These are phyloP conservation scores for Lycaena phlaeas DNA, from an alignment of 2,888 invertebrate species.

Conservation along the genomic window DNA sequence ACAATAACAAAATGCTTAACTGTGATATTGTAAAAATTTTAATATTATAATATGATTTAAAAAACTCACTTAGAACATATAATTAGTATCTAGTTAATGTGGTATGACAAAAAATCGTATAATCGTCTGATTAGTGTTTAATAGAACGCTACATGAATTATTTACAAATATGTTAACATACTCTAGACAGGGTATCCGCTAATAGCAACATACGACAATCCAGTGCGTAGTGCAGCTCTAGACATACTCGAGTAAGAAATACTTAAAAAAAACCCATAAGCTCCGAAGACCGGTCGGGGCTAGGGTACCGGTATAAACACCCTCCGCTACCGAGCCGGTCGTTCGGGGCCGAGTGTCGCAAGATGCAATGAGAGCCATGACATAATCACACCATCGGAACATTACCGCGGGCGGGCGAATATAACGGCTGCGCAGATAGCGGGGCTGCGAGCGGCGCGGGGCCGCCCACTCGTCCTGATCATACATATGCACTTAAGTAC, in stretches of 20 bases:
- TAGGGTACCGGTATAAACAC: too few species aligned
- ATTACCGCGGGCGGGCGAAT: constrained; percentile 67
- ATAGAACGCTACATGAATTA: constrained; percentile 9
- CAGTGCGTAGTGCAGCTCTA: constrained; percentile 3
- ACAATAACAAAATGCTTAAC: constrained; percentile 23
- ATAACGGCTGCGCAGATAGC: constrained; percentile 64
- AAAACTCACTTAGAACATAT: constrained; percentile 9
- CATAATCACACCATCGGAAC: constrained; percentile 64
- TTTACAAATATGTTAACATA: constrained; percentile 9
- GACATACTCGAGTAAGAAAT: too few species aligned
- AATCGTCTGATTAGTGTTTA: constrained; percentile 9
- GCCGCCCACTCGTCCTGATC: constrained; percentile 43
- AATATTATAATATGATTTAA: neutral
- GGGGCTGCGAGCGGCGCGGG: constrained; percentile 40
- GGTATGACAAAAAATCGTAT: constrained; percentile 6
- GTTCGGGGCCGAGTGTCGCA: neutral
- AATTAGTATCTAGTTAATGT: constrained; percentile 13
- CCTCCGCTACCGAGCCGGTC: too few species aligned
- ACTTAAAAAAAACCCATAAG: neutral
- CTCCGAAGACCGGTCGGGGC: neutral
- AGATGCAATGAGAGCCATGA: constrained; percentile 14
- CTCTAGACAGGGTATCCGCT: neutral
- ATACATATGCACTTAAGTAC: constrained; percentile 1
- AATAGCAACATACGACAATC: neutral
- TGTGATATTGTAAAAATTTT: neutral